Conservation (phyloP, 2,888 invertebrate genomes). For the Rhabditophanes sp. region DNA sequence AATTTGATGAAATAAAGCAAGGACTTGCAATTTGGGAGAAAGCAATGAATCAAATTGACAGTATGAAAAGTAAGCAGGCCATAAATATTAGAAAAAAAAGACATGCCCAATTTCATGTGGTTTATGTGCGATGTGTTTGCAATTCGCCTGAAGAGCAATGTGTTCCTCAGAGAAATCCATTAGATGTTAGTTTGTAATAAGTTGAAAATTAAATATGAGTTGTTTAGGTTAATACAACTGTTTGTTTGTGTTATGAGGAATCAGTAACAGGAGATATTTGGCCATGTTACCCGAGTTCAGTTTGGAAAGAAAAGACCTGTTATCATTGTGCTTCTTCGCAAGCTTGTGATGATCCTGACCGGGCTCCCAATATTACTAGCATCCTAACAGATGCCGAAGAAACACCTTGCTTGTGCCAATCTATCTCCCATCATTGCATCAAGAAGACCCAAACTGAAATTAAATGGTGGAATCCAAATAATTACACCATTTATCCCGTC, state of each 20-base stretch:
- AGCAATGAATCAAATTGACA: conserved; percentile 3
- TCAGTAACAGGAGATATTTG: conserved; percentile 37
- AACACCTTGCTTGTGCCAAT: conserved; percentile 34
- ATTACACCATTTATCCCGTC: conserved; percentile 35
- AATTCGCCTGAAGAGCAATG: conserved; percentile 33
- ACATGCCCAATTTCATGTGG: conserved; percentile 34
- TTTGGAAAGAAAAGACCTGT: conserved; percentile 39
- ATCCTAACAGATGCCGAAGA: conserved; percentile 12
- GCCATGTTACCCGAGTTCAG: conserved; percentile 39
- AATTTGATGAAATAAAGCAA: conserved; percentile 35
- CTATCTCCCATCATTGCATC: conserved; percentile 41
- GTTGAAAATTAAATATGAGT: conserved; percentile 5
- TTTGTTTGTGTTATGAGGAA: conserved; percentile 43
- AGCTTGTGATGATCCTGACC: conserved; percentile 41
- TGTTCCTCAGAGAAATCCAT: conserved; percentile 39
- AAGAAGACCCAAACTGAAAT: conserved; percentile 15
- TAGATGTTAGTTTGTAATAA: conserved; percentile 15
- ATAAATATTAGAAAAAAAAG: conserved; percentile 12
- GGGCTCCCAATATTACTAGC: conserved; percentile 24
- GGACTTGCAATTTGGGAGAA: conserved; percentile 18
- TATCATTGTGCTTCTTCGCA: conserved; percentile 35
- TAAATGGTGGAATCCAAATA: conserved; percentile 40
- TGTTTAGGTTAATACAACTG: conserved; percentile 28
- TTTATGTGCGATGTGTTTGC: conserved; percentile 37
- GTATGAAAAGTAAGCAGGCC: conserved; percentile 2